Evolutionary conservation across 2,888 invertebrate species (phyloP).

Genomic region (Diarsia dahlii): DNA sequence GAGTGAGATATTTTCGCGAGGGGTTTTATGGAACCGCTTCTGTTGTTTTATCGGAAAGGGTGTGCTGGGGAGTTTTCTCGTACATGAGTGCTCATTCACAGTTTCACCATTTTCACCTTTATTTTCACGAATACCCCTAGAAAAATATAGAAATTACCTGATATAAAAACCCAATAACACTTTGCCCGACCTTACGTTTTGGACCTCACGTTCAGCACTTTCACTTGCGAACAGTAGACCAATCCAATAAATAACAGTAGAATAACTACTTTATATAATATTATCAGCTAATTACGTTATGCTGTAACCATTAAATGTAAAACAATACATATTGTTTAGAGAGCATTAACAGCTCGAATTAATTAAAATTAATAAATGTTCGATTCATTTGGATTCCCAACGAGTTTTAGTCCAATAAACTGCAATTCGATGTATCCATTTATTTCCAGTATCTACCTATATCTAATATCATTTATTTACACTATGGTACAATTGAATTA

Average conservation of each 20-base stretch:
- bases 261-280: too few relatives aligned
- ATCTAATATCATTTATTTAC: background rate
- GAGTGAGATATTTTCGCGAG: background rate
- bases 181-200: too few relatives aligned
- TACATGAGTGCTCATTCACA: background rate
- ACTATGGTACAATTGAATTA: background rate
- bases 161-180: too few relatives aligned
- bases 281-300: background rate
- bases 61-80: background rate
- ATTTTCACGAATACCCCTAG: background rate
- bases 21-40: background rate
- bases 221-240: too few relatives aligned
- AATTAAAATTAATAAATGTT: constrained; percentile 25
- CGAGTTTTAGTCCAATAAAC: constrained; percentile 3
- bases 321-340: background rate
- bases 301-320: background rate
- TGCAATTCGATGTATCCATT: background rate
- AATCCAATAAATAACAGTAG: too few relatives aligned
- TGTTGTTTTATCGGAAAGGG: background rate
- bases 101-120: background rate
- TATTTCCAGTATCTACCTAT: background rate
- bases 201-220: too few relatives aligned
- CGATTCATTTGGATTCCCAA: background rate
- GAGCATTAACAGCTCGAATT: background rate
- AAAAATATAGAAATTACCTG: too few relatives aligned